Conservation (phyloP, 2,888 invertebrate genomes). For the Amphipyra berbera region DNA sequence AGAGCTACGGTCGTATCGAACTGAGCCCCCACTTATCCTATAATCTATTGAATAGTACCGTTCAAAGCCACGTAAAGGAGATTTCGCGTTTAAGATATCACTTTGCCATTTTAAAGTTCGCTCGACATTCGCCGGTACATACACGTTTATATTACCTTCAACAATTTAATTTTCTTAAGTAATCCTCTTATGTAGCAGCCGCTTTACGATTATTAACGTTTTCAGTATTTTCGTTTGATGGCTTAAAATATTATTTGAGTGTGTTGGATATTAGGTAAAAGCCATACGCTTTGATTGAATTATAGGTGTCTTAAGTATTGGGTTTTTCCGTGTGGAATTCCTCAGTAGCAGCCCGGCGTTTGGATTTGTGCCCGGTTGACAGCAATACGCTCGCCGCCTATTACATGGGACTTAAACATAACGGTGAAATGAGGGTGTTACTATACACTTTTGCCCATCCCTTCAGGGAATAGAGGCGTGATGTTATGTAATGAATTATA, state of each 20-base stretch:
- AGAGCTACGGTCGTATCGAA: conserved; percentile 15
- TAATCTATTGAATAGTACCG: conserved; percentile 15
- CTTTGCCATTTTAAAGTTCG: conserved; percentile 31
- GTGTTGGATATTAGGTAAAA: background rate
- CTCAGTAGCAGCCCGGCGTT: too few relatives aligned
- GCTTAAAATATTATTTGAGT: conserved; percentile 23
- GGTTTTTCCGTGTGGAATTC: too few relatives aligned
- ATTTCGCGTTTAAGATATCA: conserved; percentile 20
- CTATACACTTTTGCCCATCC: too few relatives aligned
- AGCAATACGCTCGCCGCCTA: too few relatives aligned
- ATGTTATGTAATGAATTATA: too few relatives aligned
- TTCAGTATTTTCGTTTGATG: conserved; percentile 6
- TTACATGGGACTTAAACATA: too few relatives aligned
- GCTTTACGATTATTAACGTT: conserved; percentile 18
- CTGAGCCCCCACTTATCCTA: conserved; percentile 38
- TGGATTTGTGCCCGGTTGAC: too few relatives aligned
- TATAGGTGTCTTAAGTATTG: too few relatives aligned
- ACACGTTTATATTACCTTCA: conserved; percentile 13
- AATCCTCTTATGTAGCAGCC: conserved; percentile 47
- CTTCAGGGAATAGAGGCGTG: too few relatives aligned
- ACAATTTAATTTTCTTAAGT: conserved; percentile 55
- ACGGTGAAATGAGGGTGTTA: too few relatives aligned
- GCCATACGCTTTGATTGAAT: too few relatives aligned
- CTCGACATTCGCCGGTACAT: conserved; percentile 3
- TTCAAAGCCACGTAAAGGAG: conserved; percentile 32